These are phyloP conservation scores for Crotalus viridis DNA, from an alignment of 2,113 vertebrate species.

Conservation along the genomic window DNA sequence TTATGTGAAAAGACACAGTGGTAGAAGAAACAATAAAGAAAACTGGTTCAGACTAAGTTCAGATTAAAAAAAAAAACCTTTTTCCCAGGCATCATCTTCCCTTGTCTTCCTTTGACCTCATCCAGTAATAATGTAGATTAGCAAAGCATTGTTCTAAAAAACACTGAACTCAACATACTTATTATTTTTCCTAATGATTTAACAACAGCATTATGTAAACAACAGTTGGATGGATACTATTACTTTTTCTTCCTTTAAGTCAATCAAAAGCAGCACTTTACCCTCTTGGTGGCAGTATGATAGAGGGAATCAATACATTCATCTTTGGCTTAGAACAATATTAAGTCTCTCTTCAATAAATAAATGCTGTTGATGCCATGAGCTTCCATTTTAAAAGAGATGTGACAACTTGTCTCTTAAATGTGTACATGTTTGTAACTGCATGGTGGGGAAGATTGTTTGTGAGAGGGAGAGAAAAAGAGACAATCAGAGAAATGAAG, in stretches of 20 bases:
- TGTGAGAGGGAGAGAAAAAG: background rate
- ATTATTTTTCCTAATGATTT: background rate
- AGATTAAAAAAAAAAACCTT: background rate
- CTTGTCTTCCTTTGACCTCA: background rate
- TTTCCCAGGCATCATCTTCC: background rate
- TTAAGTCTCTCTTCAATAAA: background rate
- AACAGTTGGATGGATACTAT: background rate
- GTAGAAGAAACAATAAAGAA: background rate
- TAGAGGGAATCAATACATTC: background rate
- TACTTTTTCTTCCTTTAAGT: background rate
- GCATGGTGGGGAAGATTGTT: no score
- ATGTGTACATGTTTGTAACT: background rate
- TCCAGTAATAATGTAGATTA: background rate
- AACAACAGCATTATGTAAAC: background rate
- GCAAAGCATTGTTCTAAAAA: background rate
- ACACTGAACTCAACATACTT: background rate
- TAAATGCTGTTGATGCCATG: constrained; percentile 2
- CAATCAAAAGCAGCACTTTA: background rate
- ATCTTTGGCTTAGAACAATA: background rate
- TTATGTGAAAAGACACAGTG: background rate
- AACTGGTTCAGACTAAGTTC: background rate
- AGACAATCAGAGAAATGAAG: background rate
- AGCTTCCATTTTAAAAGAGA: constrained; percentile 6
- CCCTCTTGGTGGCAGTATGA: constrained; percentile 29
- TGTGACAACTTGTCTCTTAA: background rate